Conservation (phyloP, 2,113 vertebrate species). For the Nothoprocta pentlandii region DNA sequence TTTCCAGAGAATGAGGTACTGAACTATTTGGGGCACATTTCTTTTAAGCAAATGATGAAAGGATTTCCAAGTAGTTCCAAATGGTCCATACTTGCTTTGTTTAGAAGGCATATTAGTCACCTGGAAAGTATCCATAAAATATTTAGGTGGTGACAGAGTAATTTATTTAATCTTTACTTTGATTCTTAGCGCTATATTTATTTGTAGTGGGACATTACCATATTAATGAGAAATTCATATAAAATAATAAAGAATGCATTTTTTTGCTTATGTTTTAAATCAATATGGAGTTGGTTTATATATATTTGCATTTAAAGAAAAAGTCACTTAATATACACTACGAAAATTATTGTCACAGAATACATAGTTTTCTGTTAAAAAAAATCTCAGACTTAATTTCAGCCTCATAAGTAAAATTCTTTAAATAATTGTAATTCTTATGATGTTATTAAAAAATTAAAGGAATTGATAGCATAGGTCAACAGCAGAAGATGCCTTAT, state of each 20-base stretch:
- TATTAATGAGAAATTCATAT: constrained; percentile 2
- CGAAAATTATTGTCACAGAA: not conserved
- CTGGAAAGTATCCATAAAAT: constrained; percentile 62
- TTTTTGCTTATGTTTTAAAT: not conserved
- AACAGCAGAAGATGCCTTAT: not conserved
- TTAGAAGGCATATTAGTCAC: constrained; percentile 46
- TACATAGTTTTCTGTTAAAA: not conserved
- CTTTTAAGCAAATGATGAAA: constrained; percentile 70
- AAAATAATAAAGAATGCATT: not conserved
- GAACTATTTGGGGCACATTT: constrained; percentile 50
- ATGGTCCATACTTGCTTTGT: constrained; percentile 58
- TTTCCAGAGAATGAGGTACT: constrained; percentile 72
- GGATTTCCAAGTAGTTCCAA: constrained; percentile 71
- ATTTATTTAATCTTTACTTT: constrained; percentile 31
- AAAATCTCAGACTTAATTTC: not conserved
- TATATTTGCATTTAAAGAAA: not conserved
- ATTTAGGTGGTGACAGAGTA: not conserved
- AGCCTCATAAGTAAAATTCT: not conserved
- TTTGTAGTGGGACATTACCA: not conserved
- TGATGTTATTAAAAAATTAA: not conserved
- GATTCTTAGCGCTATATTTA: not conserved
- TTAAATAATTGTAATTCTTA: not conserved
- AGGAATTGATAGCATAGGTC: not conserved
- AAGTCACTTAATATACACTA: not conserved
- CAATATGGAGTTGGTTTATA: not conserved